phyloP scores from a whole-genome alignment of 2,888 invertebrate genomes.

The Stenodema calcarata region DNA sequence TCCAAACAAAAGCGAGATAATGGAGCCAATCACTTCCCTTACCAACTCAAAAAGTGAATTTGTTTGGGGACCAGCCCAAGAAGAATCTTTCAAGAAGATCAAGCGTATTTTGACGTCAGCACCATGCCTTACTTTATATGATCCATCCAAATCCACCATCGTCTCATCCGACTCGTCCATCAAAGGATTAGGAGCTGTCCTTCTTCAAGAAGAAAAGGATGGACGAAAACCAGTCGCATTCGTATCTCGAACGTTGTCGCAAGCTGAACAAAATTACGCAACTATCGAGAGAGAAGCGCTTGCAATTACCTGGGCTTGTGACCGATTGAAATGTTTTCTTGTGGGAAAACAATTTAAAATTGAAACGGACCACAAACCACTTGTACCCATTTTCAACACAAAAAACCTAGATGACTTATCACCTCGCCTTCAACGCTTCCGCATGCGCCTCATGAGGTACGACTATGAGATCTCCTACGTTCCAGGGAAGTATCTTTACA shows the following conservation, averaged over 20 bases:
- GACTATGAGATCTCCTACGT: background rate
- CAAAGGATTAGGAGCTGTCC: background rate
- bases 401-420: constrained; percentile 1
- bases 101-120: background rate
- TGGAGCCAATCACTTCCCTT: constrained; percentile 28
- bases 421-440: constrained; percentile 7
- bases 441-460: background rate
- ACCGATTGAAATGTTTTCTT: background rate
- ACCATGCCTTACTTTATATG: background rate
- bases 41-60: constrained; percentile 42
- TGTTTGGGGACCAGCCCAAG: constrained; percentile 25
- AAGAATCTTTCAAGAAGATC: constrained; percentile 11
- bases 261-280: background rate
- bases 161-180: background rate
- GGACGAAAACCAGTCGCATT: background rate
- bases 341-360: background rate
- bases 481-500: background rate
- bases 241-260: background rate
- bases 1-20: constrained; percentile 33
- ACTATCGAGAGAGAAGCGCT: background rate
- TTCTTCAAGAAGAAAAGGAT: background rate
- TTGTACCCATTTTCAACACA: background rate
- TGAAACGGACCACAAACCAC: constrained; percentile 27
- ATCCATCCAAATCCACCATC: background rate
- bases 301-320: constrained; percentile 20